phyloP scores from a whole-genome alignment of 2,888 invertebrate genomes.

The Escarpia spicata region DNA sequence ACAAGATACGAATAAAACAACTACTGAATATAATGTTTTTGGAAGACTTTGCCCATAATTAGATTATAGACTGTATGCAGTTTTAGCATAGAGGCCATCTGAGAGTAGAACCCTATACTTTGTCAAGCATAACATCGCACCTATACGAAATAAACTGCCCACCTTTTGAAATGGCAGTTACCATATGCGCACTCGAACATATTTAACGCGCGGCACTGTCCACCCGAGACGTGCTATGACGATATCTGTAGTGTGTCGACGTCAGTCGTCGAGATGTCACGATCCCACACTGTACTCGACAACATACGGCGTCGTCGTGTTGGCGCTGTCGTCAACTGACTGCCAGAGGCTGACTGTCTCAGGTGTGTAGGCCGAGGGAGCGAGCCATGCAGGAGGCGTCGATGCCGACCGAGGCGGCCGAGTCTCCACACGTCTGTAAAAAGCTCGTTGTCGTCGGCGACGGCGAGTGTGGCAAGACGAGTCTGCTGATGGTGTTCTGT shows the following conservation, averaged over 20 bases:
- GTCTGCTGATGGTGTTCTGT: conserved; percentile 95
- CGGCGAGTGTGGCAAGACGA: conserved; percentile 98
- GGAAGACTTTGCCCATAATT: neutral
- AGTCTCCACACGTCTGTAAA: conserved; percentile 71
- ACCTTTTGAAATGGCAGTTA: too few relatives aligned
- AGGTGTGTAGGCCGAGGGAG: neutral
- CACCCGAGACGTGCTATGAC: neutral
- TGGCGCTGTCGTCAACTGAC: neutral
- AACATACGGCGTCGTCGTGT: neutral
- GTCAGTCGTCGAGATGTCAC: neutral
- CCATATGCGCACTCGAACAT: too few relatives aligned
- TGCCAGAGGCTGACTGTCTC: neutral
- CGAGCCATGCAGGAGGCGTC: neutral
- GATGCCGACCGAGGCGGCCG: neutral
- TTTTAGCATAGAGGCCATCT: too few relatives aligned
- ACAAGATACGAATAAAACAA: neutral
- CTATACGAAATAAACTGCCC: too few relatives aligned
- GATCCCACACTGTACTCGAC: neutral
- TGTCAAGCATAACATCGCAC: too few relatives aligned
- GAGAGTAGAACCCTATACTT: too few relatives aligned
- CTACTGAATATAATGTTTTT: neutral
- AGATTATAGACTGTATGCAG: too few relatives aligned
- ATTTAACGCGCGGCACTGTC: neutral
- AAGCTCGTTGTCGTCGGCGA: conserved; percentile 96
- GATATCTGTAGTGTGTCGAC: neutral